Percentiles rank a stretch among this genome's conserved stretches.
phyloP scores from a whole-genome alignment of 2,113 vertebrate genomes.

The Paradoxurus hermaphroditus region DNA sequence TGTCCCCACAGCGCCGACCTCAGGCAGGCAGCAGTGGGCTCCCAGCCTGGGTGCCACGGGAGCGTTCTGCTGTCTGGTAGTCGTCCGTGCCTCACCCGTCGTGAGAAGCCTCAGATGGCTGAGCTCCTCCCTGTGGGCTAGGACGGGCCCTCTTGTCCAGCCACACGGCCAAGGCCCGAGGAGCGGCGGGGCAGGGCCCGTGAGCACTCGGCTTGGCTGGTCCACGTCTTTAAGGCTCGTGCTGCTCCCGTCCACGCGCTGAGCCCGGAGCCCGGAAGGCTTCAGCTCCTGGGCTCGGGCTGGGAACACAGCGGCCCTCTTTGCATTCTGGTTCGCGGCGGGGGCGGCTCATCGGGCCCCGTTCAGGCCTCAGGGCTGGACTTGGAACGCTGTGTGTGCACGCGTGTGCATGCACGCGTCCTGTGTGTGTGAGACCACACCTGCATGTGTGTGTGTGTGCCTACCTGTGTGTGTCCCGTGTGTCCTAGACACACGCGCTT shows the following conservation, averaged over 20 bases:
- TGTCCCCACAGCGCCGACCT: accelerated
- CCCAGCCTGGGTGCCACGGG: accelerated
- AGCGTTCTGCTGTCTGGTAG: accelerated
- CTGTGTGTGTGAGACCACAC: too few species aligned
- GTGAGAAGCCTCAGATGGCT: accelerated
- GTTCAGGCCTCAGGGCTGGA: background rate
- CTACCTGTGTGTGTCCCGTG: accelerated
- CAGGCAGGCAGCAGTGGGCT: accelerated
- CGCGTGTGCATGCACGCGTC: accelerated
- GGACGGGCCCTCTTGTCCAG: background rate
- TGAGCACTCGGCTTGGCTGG: accelerated
- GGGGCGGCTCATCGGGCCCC: accelerated
- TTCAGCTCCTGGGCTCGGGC: too few species aligned
- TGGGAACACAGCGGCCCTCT: accelerated
- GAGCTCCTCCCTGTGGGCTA: background rate
- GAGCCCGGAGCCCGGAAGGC: background rate
- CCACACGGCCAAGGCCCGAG: accelerated
- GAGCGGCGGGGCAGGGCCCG: accelerated
- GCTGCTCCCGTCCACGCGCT: accelerated
- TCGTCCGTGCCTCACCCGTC: background rate
- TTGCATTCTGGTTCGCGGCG: accelerated
- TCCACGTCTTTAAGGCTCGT: background rate
- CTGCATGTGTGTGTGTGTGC: background rate
- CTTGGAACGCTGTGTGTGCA: background rate
- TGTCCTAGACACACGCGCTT: too few species aligned